Base-by-base conservation (phyloP, 2,113 vertebrate species). In the Tragelaphus buxtoni region DNA sequence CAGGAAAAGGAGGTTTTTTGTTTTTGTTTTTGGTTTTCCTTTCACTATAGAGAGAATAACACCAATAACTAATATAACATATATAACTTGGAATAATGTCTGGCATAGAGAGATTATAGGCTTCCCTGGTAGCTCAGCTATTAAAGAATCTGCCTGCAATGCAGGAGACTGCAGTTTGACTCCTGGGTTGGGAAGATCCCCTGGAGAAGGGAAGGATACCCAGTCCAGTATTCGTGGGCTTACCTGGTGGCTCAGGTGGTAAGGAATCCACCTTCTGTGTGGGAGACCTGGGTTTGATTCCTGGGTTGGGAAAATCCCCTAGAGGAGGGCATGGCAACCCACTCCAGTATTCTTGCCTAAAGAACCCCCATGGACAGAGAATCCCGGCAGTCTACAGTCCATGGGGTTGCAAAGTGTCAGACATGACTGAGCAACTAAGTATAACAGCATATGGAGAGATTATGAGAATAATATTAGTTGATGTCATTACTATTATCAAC, bases 41-140 rank as follows among this genome's bases (percentile, higher is more conserved):
- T 49, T 84, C 26, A 49, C 79, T 16, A 89, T 51, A 63, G 17
- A 51, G 9, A 53, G 3, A 69, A 86, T 42, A 58, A 47, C 6
- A 56, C 0, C 1, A 77, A 56, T 79, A 69, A 51, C 8, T 79
- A 1, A 93, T 20, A 69, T 14, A 60, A 47, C 17, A 30, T 10
- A n/a, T 7, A 45, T 17, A 13, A 63, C 35, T 45, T 47, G 17
- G 8, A 60, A 60, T 39, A 39, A 81, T 60, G 0, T 5, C 9
- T 30, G 7, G 2, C 47, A 22, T 1, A 20, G 32, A 47, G 1
- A 18, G 9, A 17, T 77, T 28, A 2, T 1, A 39, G 35, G n/a
- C 18, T 24, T 72, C 20, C 18, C 35, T 24, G 65, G 18, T 72
- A 39, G 65, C 35, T 72, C 20, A 72, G 35, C 65, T 72, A 35